Conservation (phyloP, 2,113 vertebrate species). For the Pelodiscus sinensis region DNA sequence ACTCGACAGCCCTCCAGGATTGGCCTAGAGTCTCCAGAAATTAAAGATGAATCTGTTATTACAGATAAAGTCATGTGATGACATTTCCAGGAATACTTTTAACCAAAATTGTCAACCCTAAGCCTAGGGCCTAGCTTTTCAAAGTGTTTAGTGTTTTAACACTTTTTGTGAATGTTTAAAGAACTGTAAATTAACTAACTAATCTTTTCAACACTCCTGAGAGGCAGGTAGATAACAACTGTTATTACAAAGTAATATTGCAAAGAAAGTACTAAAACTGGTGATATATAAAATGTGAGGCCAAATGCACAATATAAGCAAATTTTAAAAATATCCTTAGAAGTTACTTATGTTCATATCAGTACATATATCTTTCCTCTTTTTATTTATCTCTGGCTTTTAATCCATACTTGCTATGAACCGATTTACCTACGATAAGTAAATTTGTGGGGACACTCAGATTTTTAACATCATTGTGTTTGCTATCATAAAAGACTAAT, state of each 20-base stretch:
- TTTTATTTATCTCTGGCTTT: slow-evolving; percentile 52
- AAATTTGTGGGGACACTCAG: background rate
- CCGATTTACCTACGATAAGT: background rate
- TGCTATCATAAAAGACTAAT: background rate
- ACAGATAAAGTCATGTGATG: too few relatives aligned
- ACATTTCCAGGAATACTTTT: too few relatives aligned
- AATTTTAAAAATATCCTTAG: slow-evolving; percentile 32
- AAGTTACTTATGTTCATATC: slow-evolving; percentile 39
- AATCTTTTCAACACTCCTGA: background rate
- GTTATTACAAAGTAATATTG: background rate
- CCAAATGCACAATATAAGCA: slow-evolving; percentile 42
- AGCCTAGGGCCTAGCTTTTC: background rate
- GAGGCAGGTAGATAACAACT: background rate
- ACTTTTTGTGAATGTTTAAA: background rate
- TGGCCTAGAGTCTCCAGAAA: too few relatives aligned
- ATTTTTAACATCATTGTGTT: background rate
- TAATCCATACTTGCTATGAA: slow-evolving; percentile 31
- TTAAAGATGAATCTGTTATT: too few relatives aligned
- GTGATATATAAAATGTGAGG: background rate
- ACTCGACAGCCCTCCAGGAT: too few relatives aligned
- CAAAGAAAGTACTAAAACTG: slow-evolving; percentile 19
- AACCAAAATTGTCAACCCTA: background rate
- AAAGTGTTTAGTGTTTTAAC: background rate
- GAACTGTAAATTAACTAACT: background rate
- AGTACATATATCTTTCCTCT: slow-evolving; percentile 13